phyloP scores from a whole-genome alignment of 2,113 vertebrate species.

The Aegotheles bennettii region DNA sequence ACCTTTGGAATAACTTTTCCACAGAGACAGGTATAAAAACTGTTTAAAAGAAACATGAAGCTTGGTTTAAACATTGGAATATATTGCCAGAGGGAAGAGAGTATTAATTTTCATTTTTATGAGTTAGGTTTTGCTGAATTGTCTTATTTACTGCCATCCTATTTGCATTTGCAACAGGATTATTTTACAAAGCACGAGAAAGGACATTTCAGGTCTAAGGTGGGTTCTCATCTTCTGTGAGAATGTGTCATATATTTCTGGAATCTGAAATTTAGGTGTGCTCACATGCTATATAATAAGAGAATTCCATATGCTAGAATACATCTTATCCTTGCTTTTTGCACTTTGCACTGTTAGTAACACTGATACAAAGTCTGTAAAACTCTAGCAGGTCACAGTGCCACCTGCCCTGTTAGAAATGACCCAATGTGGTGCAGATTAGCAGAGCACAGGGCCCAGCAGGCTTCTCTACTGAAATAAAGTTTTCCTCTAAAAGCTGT shows the following conservation, averaged over 20 bases:
- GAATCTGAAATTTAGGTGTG: background rate
- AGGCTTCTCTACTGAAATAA: background rate
- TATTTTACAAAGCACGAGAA: background rate
- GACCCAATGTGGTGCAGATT: background rate
- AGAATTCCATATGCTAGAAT: background rate
- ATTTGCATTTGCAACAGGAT: background rate
- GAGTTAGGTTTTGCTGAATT: conserved; percentile 43
- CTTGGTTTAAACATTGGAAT: conserved; percentile 41
- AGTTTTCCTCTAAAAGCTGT: background rate
- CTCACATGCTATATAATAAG: background rate
- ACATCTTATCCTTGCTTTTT: background rate
- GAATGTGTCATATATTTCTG: background rate
- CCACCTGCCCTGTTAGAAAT: background rate
- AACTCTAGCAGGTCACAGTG: background rate
- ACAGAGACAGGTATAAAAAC: conserved; percentile 37
- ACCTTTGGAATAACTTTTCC: conserved; percentile 45
- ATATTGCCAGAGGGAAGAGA: conserved; percentile 32
- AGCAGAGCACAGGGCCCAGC: background rate
- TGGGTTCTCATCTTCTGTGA: background rate
- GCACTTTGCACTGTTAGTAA: background rate
- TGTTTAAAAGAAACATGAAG: conserved; percentile 47
- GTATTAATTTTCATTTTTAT: background rate
- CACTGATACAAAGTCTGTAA: background rate
- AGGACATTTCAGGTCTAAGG: background rate
- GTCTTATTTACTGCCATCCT: background rate